Evolutionary conservation across 2,113 vertebrate species (phyloP), one percentile per base, ranked within the genome.

Genomic region (Lophochroa leadbeateri): DNA sequence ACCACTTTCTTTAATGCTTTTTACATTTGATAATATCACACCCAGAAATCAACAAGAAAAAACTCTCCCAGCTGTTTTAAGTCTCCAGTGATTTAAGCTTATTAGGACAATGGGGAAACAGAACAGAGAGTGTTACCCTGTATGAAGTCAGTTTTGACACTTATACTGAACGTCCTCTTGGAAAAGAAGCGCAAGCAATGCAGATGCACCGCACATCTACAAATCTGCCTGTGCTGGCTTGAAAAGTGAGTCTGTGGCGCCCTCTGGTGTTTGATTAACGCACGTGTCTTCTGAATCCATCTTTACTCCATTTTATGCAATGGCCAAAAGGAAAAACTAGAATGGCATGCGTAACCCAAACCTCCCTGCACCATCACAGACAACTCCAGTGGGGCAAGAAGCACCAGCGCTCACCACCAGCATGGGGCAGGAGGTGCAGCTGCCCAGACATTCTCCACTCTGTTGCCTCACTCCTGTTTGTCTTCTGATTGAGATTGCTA

Each of bases 181-280:
- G 29, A 93, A 89, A 25, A 79, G 52, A 52, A 89, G 44, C 41
- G 18, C 27, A 77, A 57, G 67, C 37, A 71, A 68, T 3, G 31
- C 76, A 70, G 39, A 77, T 17, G 14, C 47, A 27, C 20, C 49
- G 21, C 18, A 2, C 13, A 15, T 7, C 25, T 44, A 8, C 1
- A 33, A 33, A 80, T 13, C 17, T 14, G 69, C 47, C n/a, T 58
- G 46, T 3, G 39, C 27, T 52, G 28, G 50, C 52, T 63, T 78
- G 81, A 97, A 97, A 92, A 91, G 86, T 87, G 77, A 97, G 89
- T 81, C 96, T 98, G 93, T 97, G 86, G 97, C 98, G 96, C 98
- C 98, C 98, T 98, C 98, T 98, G 96, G 97, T 98, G 98, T 96
- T 94, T 64, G 80, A 94, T 2, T 16, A 94, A 10, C 0, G 41